These are phyloP conservation scores for Morone saxatilis DNA, from an alignment of 2,113 vertebrate species.

Conservation along the genomic window DNA sequence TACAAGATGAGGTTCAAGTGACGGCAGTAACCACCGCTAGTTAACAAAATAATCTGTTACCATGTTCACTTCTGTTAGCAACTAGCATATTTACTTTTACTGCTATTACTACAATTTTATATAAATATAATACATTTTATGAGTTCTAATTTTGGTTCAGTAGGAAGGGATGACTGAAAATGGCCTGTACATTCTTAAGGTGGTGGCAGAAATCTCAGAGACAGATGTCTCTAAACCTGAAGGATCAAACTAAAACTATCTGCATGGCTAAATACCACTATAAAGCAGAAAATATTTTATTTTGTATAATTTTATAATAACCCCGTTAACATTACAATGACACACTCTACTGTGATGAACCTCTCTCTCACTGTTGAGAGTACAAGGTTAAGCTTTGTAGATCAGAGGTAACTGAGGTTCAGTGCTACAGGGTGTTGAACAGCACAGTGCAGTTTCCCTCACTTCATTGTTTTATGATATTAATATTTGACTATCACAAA, in stretches of 20 bases:
- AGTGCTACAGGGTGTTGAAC: slow-evolving; percentile 9
- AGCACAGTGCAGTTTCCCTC: background rate
- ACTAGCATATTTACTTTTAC: too few species aligned
- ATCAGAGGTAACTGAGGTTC: background rate
- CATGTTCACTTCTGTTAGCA: too few species aligned
- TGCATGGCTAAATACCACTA: background rate
- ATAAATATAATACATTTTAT: too few species aligned
- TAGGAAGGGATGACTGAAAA: background rate
- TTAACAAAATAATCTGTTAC: too few species aligned
- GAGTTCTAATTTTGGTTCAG: background rate
- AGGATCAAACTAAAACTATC: background rate
- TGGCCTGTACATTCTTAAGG: background rate
- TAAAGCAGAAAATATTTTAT: too few species aligned
- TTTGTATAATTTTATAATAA: too few species aligned
- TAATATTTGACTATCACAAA: slow-evolving; percentile 40
- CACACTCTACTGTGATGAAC: background rate
- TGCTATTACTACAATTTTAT: background rate
- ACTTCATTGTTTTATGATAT: slow-evolving; percentile 19
- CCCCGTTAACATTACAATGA: too few species aligned
- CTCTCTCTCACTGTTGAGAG: slow-evolving; percentile 10
- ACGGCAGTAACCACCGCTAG: too few species aligned
- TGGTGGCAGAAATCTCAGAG: background rate
- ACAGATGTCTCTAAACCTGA: too few species aligned
- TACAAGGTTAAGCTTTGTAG: background rate
- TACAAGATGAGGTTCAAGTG: too few species aligned